Conservation (phyloP, 2,113 vertebrate species). For the Lepidothrix coronata region DNA sequence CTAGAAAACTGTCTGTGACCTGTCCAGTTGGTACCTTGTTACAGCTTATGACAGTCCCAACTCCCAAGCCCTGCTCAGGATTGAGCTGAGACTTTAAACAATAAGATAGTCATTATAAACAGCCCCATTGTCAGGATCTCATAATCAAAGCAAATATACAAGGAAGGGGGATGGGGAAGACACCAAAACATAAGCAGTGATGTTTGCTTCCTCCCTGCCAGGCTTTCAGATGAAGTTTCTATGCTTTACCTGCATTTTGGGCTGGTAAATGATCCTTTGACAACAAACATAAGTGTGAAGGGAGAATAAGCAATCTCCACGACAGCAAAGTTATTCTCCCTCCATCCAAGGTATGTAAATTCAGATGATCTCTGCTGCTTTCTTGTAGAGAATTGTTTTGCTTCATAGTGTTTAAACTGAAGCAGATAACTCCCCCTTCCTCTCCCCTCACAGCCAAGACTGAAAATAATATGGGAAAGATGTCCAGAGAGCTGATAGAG, state of each 20-base stretch:
- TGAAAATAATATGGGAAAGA: neutral
- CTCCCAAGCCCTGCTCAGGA: neutral
- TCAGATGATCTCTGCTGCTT: neutral
- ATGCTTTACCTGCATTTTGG: neutral
- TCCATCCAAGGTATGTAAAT: neutral
- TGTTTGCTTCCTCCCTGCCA: neutral
- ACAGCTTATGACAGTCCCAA: neutral
- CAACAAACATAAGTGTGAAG: neutral
- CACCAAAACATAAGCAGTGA: neutral
- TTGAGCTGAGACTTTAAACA: neutral
- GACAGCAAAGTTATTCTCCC: neutral
- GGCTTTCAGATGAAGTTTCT: neutral
- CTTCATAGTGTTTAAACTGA: neutral
- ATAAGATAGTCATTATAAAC: neutral
- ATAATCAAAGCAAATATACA: neutral
- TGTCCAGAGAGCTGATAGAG: conserved; percentile 49
- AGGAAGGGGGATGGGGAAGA: neutral
- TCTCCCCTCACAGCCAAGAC: neutral
- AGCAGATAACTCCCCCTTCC: neutral
- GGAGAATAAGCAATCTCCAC: neutral
- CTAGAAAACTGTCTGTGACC: neutral
- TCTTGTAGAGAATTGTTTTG: neutral
- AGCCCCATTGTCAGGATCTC: neutral
- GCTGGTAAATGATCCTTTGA: neutral
- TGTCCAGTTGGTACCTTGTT: neutral